Evolutionary conservation across 1,140 invertebrate genomes (phyloP), one percentile per base, ranked within the genome.

Genomic region (Bilobella aurantiaca): DNA sequence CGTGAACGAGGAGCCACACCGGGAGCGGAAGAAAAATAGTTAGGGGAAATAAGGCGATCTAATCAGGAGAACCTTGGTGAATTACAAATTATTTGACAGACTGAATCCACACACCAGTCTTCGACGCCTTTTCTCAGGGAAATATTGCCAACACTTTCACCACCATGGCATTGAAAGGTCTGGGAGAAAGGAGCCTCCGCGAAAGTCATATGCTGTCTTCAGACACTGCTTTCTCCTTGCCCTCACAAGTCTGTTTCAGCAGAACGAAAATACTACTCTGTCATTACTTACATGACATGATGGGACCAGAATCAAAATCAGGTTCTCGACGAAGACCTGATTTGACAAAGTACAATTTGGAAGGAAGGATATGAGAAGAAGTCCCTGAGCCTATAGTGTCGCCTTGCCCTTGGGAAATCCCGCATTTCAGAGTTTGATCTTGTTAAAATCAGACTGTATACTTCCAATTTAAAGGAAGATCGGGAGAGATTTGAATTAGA

Each of bases 71-170:
- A 62, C 42, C 59, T 66, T 30, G 32, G 37, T 66, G 68, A 69
- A 69, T 69, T 69, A 69, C 68, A 69, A 69, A 66, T 69, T 66
- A 69, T 69, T 69, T 66, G 68, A 69, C 64, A 69, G 49, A 23
- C 14, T 42, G 49, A 53, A 12, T 53, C 49, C 12, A 23, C 23
- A n/a, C 37, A 42, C 34, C 34, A 8, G 49, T 53, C 49, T 12
- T 23, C 49, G 25, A 42, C n/a, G n/a, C 8, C 34, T 42, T 42
- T 18, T 53, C 49, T 14, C 12, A 14, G 25, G 49, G 49, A 53
- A 53, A 53, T 16, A 23, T 23, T 53, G 49, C 8, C 5, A 53
- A 16, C 49, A 53, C 21, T 53, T 42, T 42, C 34, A 42, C 34
- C 18, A n/a, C n/a, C n/a, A n/a, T n/a, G n/a, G 34, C 34, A 42